A percentile compares a stretch with the other conserved stretches of the same genome.
These are phyloP conservation scores for Molorchus minor DNA, from an alignment of 2,888 invertebrate genomes.

Conservation along the genomic window DNA sequence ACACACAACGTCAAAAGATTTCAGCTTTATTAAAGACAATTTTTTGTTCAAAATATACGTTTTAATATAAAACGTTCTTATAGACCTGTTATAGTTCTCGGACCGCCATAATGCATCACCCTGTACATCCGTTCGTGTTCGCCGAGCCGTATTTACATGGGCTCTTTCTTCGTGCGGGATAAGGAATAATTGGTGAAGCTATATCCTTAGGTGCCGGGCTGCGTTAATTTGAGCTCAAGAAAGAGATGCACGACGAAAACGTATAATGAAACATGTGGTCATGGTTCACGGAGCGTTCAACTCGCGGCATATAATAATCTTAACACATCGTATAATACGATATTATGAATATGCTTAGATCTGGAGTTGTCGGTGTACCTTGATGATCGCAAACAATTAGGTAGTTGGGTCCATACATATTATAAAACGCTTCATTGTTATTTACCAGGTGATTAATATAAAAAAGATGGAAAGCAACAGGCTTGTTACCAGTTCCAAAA, in stretches of 20 bases:
- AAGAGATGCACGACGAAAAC: conserved; percentile 40
- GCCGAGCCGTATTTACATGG: conserved; percentile 30
- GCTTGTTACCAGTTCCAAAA: no score
- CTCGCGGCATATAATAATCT: conserved; percentile 21
- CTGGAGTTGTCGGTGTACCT: conserved; percentile 14
- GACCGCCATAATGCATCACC: no score
- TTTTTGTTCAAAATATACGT: no score
- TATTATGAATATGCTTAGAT: conserved; percentile 14
- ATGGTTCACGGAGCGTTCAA: conserved; percentile 43
- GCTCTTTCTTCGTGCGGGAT: conserved; percentile 25
- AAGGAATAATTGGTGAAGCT: conserved; percentile 37
- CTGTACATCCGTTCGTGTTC: conserved; percentile 20
- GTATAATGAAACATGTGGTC: conserved; percentile 38
- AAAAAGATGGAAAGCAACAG: no score
- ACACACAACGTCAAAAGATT: no score
- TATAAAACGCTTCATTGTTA: conserved; percentile 12
- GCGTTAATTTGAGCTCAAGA: conserved; percentile 42
- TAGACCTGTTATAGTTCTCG: no score
- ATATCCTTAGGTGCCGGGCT: conserved; percentile 39
- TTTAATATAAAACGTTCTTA: no score
- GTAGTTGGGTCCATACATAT: no score
- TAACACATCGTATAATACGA: conserved; percentile 13
- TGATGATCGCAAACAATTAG: conserved; percentile 14
- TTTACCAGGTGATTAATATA: no score
- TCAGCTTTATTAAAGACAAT: no score